Evolutionary conservation across 1,140 invertebrate genomes (phyloP), one percentile per base, ranked within the genome.

Genomic region (Drosophila sp.): DNA sequence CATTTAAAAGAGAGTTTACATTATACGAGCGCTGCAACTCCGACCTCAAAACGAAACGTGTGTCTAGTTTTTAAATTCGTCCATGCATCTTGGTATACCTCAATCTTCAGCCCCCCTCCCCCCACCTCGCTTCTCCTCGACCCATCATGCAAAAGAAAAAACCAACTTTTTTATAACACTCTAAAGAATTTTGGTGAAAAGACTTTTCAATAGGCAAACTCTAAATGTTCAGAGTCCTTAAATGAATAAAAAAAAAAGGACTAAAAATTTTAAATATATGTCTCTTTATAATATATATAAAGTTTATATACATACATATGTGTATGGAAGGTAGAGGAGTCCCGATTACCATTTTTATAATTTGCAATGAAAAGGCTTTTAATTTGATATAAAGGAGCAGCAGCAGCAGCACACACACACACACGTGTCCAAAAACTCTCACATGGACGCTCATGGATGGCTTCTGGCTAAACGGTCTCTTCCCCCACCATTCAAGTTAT

Each of bases 341-440:
- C 47, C 50, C 63, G 72, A 76, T 85, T 86, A 80, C 73, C 78
- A 86, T 86, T 81, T 81, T 81, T 86, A 82, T 85, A 86, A 86
- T 86, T 86, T 81, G 65, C 64, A 70, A 65, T 81, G 78, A 85
- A 86, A 85, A 67, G 65, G 74, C 70, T 81, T 80, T 85, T 86
- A 80, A 84, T 85, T 77, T 84, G 79, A 84, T 85, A 67, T 66
- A 55, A 30, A 33, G 63, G 44, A 50, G 44, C 23, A 50, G 44
- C 44, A 47, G 33, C 8, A 38, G 35, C 35, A 11, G 30, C 44
- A 50, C 25, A 50, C 44, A 47, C 44, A 47, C 44, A 47, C 23
- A 47, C 44, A 25, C 23, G 41, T 40, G 23, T 56, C 29, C 41
- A 58, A 56, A 70, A 75, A 65, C 66, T 32, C 64, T 62, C 72